Evolutionary conservation across 2,888 invertebrate genomes (phyloP).

Genomic region (Monoplex corrugatus): DNA sequence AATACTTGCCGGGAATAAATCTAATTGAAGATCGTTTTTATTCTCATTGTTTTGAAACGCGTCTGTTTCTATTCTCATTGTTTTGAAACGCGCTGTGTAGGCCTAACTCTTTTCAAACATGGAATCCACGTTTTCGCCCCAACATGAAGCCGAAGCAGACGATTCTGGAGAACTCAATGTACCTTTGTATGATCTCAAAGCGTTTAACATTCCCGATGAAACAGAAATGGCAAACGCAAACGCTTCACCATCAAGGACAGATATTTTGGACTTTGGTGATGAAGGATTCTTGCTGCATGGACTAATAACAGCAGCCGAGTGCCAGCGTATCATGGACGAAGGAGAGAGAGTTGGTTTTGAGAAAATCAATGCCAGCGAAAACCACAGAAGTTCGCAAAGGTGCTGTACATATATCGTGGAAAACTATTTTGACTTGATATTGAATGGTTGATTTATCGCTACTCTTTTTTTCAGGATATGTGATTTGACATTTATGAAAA

Average conservation of each 20-base stretch:
- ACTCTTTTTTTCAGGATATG: no score
- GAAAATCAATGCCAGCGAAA: conserved; percentile 62
- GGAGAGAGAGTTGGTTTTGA: conserved; percentile 73
- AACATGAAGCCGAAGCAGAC: conserved; percentile 58
- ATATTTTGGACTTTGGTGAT: conserved; percentile 73
- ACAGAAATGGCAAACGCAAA: conserved; percentile 15
- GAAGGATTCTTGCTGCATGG: conserved; percentile 72
- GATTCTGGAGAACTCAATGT: conserved; percentile 56
- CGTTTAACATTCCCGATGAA: neutral
- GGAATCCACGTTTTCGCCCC: conserved; percentile 54
- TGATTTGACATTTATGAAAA: no score
- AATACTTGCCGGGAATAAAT: no score
- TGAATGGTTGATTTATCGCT: no score
- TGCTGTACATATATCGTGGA: conserved; percentile 30
- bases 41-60: no score
- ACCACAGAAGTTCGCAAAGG: conserved; percentile 72
- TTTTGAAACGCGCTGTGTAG: no score
- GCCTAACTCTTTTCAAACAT: neutral
- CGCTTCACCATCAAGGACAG: conserved; percentile 53
- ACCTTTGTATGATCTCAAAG: conserved; percentile 49
- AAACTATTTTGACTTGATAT: neutral
- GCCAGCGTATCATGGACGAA: conserved; percentile 65
- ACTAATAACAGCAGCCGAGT: conserved; percentile 66
- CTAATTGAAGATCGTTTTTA: no score
- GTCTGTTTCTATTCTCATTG: no score